Evolutionary conservation across 2,113 vertebrate species (phyloP), one percentile per base, ranked within the genome.

Genomic region (Alouatta palliata): DNA sequence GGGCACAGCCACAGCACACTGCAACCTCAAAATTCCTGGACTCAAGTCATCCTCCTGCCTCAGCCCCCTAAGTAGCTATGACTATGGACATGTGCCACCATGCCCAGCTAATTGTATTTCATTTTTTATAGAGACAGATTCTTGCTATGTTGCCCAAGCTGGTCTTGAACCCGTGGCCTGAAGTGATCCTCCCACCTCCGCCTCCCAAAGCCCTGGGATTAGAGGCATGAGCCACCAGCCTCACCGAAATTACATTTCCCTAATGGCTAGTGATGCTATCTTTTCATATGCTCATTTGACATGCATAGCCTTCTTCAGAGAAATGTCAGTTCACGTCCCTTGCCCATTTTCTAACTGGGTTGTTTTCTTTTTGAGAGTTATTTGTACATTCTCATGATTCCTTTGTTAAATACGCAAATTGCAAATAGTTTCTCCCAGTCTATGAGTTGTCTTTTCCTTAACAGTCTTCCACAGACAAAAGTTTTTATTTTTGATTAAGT

Each of bases 341-440:
- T 40, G 56, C 47, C 35, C 32, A 58, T 83, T 92, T 92, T 88
- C 23, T 76, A 93, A 90, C 2, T 61, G 49, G 32, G 21, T 27
- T 68, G 64, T 35, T 93, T 61, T 61, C 47, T 89, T 49, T 35
- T 10, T n/a, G 1, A 71, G 40, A 70, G 56, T 54, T 89, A 47
- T 79, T 95, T 35, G 61, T 52, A 75, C 61, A 76, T 73, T 75
- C 54, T 66, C 21, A 81, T 43, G 86, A 90, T 21, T 16, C 40
- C 47, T 96, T 71, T 71, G 21, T 88, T 83, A 92, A 8, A 76
- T 68, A 92, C 16, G 37, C 25, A n/a, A 32, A 40, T 92, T 40
- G 27, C 32, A 83, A 92, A 40, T 68, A 92, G 68, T 95, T 95
- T 86, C 64, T 86, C 20, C 25, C 70, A 80, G 64, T 81, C n/a